phyloP scores from a whole-genome alignment of 2,888 invertebrate genomes.

The Trissoscelio sp. region DNA sequence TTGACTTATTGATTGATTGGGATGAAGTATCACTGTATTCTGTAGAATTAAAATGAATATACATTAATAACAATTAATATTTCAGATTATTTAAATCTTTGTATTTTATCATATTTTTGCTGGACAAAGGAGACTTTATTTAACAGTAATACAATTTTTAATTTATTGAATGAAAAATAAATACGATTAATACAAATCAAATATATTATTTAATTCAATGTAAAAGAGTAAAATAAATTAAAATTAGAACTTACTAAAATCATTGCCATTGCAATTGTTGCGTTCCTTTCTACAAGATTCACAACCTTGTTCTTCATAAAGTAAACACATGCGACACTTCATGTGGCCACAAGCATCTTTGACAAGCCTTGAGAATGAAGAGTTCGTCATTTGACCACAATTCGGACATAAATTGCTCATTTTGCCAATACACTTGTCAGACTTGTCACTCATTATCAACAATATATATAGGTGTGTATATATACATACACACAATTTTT shows the following conservation, averaged over 20 bases:
- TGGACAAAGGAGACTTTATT: too few species aligned
- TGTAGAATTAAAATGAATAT: constrained; percentile 8
- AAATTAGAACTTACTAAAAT: constrained; percentile 39
- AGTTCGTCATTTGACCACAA: constrained; percentile 85
- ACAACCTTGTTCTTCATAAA: constrained; percentile 88
- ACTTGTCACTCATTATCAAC: constrained; percentile 18
- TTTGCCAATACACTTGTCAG: constrained; percentile 36
- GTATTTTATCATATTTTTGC: too few species aligned
- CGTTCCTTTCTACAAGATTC: constrained; percentile 83
- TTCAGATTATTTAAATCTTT: too few species aligned
- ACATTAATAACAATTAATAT: too few species aligned
- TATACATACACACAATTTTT: too few species aligned
- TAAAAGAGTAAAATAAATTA: too few species aligned
- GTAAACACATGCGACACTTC: constrained; percentile 89
- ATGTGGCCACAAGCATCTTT: constrained; percentile 90
- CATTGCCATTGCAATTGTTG: constrained; percentile 12
- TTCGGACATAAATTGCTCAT: constrained; percentile 85
- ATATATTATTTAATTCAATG: too few species aligned
- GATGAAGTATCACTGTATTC: constrained; percentile 7
- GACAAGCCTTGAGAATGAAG: constrained; percentile 87
- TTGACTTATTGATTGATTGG: neutral
- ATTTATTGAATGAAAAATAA: too few species aligned
- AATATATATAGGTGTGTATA: constrained; percentile 3
- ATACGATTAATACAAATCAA: too few species aligned
- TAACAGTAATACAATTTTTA: too few species aligned